Evolutionary conservation across 1,140 invertebrate genomes (phyloP), one percentile per base, ranked within the genome.

Genomic region (Caenorhabditis tropicalis): DNA sequence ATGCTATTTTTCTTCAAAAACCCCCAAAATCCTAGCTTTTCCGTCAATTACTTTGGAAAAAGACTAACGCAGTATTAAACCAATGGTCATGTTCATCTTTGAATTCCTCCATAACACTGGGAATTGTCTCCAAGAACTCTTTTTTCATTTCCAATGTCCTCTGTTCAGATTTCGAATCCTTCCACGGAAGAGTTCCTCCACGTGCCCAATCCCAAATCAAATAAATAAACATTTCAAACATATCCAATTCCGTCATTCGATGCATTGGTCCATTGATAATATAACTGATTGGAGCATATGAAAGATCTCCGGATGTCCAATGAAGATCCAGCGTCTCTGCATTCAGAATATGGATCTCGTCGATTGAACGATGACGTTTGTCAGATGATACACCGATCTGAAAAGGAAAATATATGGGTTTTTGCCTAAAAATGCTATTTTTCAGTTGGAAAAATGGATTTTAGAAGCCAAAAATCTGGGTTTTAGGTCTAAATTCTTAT

Each of bases 171-270:
- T 74, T 74, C 65, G 36, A 74, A 21, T 24, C 2, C 21, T 43
- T 74, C 65, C 65, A 74, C 12, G 65, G 65, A n/a, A 74, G 43
- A n/a, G n/a, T n/a, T 24, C 43, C 24, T 6, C 65, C 65, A 24
- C 29, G 65, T 21, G 36, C 33, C 65, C 36, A 74, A 43, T 74
- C 65, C 9, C 24, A 74, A 12, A 74, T 7, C 10, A 74, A 12
- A 43, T 74, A 74, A 24, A 74, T 24, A 2, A 74, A 4, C 65
- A 43, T 74, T 43, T 74, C 65, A 2, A 74, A 19, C n/a, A 36
- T 21, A 74, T 74, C 65, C n/a, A 74, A 74, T 46, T 74, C 65
- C 0, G 65, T 21, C 65, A 74, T 74, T n/a, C 36, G 65, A 24
- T 74, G 65, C 27, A 31, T 27, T 21, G 15, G 6, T 3, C 36